Evolutionary conservation across 2,113 vertebrate genomes (phyloP).

Genomic region (Psophia crepitans): DNA sequence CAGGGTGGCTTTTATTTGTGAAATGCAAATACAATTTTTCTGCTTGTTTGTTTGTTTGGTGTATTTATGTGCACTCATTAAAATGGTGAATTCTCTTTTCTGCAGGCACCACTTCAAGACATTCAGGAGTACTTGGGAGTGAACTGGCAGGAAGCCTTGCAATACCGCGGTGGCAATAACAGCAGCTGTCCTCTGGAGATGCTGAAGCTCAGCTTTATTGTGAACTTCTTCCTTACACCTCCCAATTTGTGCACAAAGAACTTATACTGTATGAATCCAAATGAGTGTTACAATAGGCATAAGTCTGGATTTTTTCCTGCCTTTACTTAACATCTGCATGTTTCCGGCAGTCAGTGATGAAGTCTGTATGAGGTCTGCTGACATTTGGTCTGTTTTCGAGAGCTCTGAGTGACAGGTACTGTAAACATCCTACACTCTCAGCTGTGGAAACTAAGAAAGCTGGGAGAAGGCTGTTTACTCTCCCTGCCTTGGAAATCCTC

Average conservation of each 20-base stretch:
- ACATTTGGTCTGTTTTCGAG: conserved; percentile 9
- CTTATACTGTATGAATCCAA: too few species aligned
- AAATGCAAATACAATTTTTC: not conserved
- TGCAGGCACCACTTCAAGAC: not conserved
- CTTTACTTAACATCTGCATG: not conserved
- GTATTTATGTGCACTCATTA: not conserved
- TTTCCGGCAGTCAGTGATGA: conserved; percentile 1
- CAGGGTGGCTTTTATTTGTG: not conserved
- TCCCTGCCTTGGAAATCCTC: conserved; percentile 84
- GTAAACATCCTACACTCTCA: conserved; percentile 99
- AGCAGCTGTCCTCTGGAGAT: not conserved
- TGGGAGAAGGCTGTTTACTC: conserved; percentile 99
- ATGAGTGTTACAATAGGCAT: too few species aligned
- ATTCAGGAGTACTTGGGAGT: not conserved
- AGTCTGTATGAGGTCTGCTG: not conserved
- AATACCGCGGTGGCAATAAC: not conserved
- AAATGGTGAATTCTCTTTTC: not conserved
- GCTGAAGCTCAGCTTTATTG: not conserved
- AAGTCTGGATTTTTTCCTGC: not conserved
- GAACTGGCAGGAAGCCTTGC: not conserved
- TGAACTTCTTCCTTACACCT: not conserved
- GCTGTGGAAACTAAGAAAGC: conserved; percentile 87
- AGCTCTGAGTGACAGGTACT: conserved; percentile 84
- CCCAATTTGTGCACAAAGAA: not conserved
- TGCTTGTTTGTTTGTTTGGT: not conserved